Percentiles rank a stretch among this genome's conserved stretches.
Conservation (phyloP, 2,797 vertebrate species). For the Eupleurogrammus muticus region DNA sequence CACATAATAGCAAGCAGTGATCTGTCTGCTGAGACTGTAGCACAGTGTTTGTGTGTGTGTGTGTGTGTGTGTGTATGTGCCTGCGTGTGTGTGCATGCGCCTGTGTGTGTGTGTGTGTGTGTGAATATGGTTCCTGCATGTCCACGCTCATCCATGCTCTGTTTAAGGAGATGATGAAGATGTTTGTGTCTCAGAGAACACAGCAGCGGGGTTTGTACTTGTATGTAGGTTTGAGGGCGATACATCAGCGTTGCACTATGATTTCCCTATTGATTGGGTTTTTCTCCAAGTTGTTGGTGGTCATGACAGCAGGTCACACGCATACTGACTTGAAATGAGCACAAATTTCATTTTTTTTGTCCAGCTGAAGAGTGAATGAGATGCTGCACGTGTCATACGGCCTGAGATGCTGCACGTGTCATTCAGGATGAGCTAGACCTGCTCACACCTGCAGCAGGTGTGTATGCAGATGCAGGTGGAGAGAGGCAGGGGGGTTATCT, state of each 20-base stretch:
- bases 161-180: slow-evolving; percentile 28
- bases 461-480: slow-evolving; percentile 9
- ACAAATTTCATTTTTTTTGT: slow-evolving; percentile 47
- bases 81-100: background rate
- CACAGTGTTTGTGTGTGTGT: slow-evolving; percentile 6
- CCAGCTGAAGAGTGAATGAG: slow-evolving; percentile 14
- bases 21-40: slow-evolving; percentile 36
- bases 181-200: slow-evolving; percentile 38
- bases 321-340: slow-evolving; percentile 46
- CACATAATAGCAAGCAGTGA: background rate
- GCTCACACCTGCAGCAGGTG: background rate
- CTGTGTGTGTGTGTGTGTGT: slow-evolving; percentile 16
- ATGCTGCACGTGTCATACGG: slow-evolving; percentile 3
- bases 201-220: slow-evolving; percentile 49
- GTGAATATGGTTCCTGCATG: slow-evolving; percentile 43
- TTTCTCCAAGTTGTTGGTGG: slow-evolving; percentile 27
- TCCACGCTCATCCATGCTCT: slow-evolving; percentile 40
- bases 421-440: background rate
- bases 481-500: slow-evolving; percentile 4
- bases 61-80: too few relatives aligned
- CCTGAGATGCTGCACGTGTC: slow-evolving; percentile 6
- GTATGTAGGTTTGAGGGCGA: slow-evolving; percentile 56
- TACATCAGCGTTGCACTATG: slow-evolving; percentile 74
- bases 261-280: too few relatives aligned
- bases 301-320: slow-evolving; percentile 46